phyloP scores from a whole-genome alignment of 2,113 vertebrate genomes.

The Anoura caudifer region DNA sequence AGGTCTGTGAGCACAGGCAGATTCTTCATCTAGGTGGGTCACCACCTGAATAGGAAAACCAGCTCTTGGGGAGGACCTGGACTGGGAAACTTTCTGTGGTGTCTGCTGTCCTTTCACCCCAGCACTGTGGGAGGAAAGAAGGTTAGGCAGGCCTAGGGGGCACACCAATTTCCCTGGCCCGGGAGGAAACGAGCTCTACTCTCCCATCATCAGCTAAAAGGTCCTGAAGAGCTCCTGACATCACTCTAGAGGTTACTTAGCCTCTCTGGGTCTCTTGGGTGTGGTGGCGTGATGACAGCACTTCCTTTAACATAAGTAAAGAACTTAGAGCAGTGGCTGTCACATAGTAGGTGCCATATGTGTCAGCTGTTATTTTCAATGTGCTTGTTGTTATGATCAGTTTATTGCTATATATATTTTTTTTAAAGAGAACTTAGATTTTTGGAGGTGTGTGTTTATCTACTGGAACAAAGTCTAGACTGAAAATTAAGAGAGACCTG shows the following conservation, averaged over 20 bases:
- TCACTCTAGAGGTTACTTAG: not conserved
- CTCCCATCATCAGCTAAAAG: not conserved
- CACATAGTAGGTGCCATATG: not conserved
- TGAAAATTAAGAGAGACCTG: not conserved
- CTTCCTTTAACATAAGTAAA: too few relatives aligned
- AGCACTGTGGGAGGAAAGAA: too few relatives aligned
- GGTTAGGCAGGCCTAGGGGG: not conserved
- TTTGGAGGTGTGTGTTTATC: not conserved
- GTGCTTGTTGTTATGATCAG: not conserved
- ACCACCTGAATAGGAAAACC: not conserved
- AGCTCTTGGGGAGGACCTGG: not conserved
- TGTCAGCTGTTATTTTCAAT: not conserved
- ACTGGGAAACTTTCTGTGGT: not conserved
- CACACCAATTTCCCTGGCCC: not conserved
- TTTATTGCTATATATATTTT: not conserved
- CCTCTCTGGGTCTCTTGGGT: too few relatives aligned
- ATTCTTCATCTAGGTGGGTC: not conserved
- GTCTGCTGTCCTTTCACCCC: not conserved
- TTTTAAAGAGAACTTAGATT: not conserved
- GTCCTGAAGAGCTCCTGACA: not conserved
- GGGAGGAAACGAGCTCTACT: not conserved
- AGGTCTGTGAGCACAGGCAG: not conserved
- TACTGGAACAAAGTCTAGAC: not conserved
- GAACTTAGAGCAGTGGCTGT: not conserved
- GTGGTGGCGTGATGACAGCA: too few relatives aligned